Base-by-base conservation (phyloP, 2,888 invertebrate genomes). In the Steinernema scapterisci region DNA sequence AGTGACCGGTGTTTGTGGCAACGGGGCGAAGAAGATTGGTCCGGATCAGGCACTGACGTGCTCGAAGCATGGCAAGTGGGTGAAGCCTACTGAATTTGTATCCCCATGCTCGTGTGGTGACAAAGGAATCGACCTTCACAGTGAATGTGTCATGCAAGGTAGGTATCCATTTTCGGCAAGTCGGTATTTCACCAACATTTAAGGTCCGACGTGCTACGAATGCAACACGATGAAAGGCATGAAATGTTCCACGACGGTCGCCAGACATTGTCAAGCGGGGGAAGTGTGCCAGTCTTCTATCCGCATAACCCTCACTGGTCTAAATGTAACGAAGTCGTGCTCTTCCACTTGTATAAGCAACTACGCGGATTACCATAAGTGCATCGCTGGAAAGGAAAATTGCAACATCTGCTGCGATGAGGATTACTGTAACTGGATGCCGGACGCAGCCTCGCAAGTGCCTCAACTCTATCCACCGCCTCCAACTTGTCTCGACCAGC, bases 401-500 rank as follows among this genome's bases (percentile, higher is more conserved):
- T 77, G 77, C 45, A 72, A 52, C 13, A 44, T 75, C 13, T 77
- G 77, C 46, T 77, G 77, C 46, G 73, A 72, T 9, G 31, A 27
- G 9, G 77, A 77, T 43, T 73, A 72, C 27, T 77, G 77, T 73
- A 77, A 77, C 31, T 73, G 73, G 52, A 75, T 44, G 70, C 63
- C 63, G 5, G 63, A 63, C 25, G 21, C 63, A 31, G 27, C 25
- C 6, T 31, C 63, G 16, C 27, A 16, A 1, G 11, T 48, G 3
- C 72, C 52, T 1, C 72, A 72, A 25, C 38, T 63, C 2, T 63
- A 56, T 25, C 63, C 46, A 52, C 25, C 75, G 11, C 70, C 73
- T 13, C 79, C 79, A 5, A 31, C 25, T n/a, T 79, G 79, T 38
- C 51, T 79, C 13, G 79, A 79, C 71, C 74, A 71, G 31, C 79